Evolutionary conservation across 2,888 invertebrate species (phyloP).

Genomic region (Exephanes ischioxanthus): DNA sequence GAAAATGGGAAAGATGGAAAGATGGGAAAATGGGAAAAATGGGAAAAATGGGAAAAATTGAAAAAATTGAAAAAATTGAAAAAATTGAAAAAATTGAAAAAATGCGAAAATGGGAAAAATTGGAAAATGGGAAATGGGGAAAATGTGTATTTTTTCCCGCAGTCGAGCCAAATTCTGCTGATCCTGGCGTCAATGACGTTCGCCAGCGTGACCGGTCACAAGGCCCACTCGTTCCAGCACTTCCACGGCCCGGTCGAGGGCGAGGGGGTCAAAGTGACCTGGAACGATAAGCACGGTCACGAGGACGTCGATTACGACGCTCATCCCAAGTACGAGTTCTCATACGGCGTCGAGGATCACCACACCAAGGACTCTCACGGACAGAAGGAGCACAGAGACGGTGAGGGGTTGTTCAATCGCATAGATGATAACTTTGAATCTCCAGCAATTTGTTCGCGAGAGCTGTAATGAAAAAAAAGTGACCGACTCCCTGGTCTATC

Average conservation of each 20-base stretch:
- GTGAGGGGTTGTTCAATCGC: slow-evolving; percentile 15
- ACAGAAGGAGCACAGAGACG: slow-evolving; percentile 64
- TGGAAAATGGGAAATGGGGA: too few species aligned
- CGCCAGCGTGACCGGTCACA: slow-evolving; percentile 56
- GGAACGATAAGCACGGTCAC: slow-evolving; percentile 69
- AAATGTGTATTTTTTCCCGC: neutral
- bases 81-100: too few species aligned
- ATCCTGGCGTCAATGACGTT: neutral
- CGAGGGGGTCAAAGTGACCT: slow-evolving; percentile 65
- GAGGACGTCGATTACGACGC: slow-evolving; percentile 70
- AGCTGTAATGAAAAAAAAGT: neutral
- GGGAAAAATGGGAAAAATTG: too few species aligned
- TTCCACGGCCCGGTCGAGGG: slow-evolving; percentile 64
- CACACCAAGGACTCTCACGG: slow-evolving; percentile 68
- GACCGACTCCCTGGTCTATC: too few species aligned
- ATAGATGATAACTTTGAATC: neutral
- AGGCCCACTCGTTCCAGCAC: slow-evolving; percentile 71
- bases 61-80: too few species aligned
- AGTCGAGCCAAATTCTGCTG: slow-evolving; percentile 16
- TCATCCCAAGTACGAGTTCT: slow-evolving; percentile 70
- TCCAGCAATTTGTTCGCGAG: too few species aligned
- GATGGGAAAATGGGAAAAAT: too few species aligned
- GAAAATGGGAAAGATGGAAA: too few species aligned
- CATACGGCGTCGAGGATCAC: slow-evolving; percentile 69
- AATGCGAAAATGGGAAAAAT: too few species aligned